Percentiles rank a stretch among this genome's conserved stretches.
Conservation (phyloP, 2,888 invertebrate genomes). For the Campoplex capitator region DNA sequence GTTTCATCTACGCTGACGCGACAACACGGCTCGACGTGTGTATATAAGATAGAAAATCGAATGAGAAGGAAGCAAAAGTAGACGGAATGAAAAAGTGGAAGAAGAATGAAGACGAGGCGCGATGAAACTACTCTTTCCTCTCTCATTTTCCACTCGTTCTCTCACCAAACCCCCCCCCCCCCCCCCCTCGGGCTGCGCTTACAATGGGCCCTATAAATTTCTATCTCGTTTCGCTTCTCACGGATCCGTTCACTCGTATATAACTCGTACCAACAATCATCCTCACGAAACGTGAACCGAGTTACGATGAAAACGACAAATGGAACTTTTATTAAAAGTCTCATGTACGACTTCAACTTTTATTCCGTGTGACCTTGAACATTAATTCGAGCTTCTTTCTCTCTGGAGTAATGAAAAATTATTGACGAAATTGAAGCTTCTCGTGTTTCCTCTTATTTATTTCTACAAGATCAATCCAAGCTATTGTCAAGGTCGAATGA, state of each 20-base stretch:
- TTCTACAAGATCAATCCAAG: neutral
- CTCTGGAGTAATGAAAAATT: neutral
- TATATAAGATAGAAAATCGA: conserved; percentile 35
- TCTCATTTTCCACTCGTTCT: conserved; percentile 71
- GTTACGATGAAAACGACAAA: conserved; percentile 49
- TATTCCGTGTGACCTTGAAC: neutral
- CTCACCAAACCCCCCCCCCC: conserved; percentile 66
- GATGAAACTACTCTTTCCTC: conserved; percentile 74
- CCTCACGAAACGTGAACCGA: conserved; percentile 17
- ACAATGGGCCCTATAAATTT: conserved; percentile 61
- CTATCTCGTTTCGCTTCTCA: conserved; percentile 53
- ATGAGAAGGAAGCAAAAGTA: conserved; percentile 20
- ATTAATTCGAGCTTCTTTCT: neutral
- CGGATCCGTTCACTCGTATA: conserved; percentile 7
- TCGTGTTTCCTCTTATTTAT: neutral
- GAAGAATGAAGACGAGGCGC: conserved; percentile 39
- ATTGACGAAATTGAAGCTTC: neutral
- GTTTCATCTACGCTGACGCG: conserved; percentile 74
- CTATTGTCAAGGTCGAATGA: neutral
- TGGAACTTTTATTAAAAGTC: conserved; percentile 37
- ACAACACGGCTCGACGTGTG: conserved; percentile 15
- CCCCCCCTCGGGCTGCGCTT: conserved; percentile 29
- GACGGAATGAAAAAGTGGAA: conserved; percentile 27
- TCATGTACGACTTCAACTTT: neutral
- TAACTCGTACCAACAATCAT: conserved; percentile 36